Conservation (phyloP, 2,888 invertebrate genomes). For the Lymantria monacha region DNA sequence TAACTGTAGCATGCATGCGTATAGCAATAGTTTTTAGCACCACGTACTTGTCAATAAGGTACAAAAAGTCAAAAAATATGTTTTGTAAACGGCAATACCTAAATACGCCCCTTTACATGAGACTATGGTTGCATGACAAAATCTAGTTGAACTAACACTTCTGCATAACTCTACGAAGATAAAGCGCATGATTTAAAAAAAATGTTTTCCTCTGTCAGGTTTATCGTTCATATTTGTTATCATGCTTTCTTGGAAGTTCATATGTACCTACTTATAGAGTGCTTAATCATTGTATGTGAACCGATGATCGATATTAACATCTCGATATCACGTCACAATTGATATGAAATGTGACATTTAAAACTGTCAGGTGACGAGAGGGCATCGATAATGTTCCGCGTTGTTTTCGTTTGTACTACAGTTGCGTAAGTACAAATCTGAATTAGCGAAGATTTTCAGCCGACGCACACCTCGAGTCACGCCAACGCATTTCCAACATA, state of each 20-base stretch:
- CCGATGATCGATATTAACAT: not conserved
- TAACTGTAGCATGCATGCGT: no score
- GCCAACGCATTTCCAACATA: slow-evolving; percentile 14
- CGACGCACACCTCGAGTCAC: slow-evolving; percentile 31
- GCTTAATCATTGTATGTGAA: not conserved
- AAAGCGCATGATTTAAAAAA: no score
- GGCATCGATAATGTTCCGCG: slow-evolving; percentile 43
- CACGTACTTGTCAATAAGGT: no score
- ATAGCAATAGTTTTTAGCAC: no score
- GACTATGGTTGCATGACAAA: no score
- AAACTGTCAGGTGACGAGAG: slow-evolving; percentile 28
- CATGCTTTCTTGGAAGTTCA: not conserved
- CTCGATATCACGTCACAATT: slow-evolving; percentile 26
- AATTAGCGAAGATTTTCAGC: slow-evolving; percentile 55
- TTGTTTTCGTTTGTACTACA: slow-evolving; percentile 55
- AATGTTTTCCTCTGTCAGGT: not conserved
- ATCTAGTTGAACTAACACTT: no score
- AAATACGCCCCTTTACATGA: no score
- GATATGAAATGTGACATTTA: slow-evolving; percentile 31
- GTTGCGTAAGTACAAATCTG: slow-evolving; percentile 47
- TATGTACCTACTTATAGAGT: not conserved
- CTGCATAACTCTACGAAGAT: no score
- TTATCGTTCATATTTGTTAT: not conserved
- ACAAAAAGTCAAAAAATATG: no score
- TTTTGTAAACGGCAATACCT: no score